Evolutionary conservation across 1,140 invertebrate species (phyloP).

Genomic region (Plodia interpunctella): DNA sequence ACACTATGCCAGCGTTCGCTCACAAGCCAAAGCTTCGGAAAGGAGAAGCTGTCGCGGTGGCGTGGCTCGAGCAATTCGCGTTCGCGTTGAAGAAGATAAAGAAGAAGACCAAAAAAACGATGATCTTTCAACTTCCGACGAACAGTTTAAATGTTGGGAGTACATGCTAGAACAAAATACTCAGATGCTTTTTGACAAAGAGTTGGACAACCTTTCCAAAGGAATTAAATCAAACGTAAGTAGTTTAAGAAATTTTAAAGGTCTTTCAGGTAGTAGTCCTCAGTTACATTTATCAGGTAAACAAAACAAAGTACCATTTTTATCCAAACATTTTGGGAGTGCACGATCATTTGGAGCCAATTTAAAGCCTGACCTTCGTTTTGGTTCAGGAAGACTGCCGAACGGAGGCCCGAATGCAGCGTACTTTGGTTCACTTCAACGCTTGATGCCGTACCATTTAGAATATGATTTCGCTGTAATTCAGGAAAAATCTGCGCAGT

Average conservation of each 20-base stretch:
- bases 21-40: conserved; percentile 65
- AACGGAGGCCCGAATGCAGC: conserved; percentile 88
- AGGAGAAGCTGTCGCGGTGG: conserved; percentile 77
- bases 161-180: conserved; percentile 95
- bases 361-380: conserved; percentile 68
- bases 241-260: conserved; percentile 71
- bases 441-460: conserved; percentile 89
- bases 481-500: conserved; percentile 81
- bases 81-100: conserved; percentile 79
- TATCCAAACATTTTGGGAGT: conserved; percentile 88
- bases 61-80: conserved; percentile 77
- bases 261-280: conserved; percentile 78
- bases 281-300: conserved; percentile 74
- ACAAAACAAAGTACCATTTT: conserved; percentile 77
- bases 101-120: conserved; percentile 79
- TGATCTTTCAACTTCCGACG: conserved; percentile 80
- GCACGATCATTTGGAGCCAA: conserved; percentile 79
- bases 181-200: conserved; percentile 91
- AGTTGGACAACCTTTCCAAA: conserved; percentile 88
- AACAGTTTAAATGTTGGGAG: conserved; percentile 94
- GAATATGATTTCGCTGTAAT: conserved; percentile 91
- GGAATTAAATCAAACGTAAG: conserved; percentile 75
- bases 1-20: conserved; percentile 64
- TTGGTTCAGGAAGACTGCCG: conserved; percentile 65
- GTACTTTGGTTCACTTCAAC: conserved; percentile 89